Base-by-base conservation (phyloP, 2,113 vertebrate species). In the Ptychochromis oligacanthus region DNA sequence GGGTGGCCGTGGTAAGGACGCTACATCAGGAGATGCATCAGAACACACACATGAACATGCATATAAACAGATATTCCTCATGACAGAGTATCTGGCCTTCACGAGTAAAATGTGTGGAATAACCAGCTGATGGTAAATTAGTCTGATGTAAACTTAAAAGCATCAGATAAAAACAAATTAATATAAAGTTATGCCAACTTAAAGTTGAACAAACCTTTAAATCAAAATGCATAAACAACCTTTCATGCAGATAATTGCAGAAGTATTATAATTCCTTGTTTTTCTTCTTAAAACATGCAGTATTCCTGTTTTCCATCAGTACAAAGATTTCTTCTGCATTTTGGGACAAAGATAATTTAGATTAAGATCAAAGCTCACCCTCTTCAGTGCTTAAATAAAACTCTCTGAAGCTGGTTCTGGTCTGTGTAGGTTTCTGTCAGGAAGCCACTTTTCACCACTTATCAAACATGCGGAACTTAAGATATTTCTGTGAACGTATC, bases 1-100 rank as follows among this genome's bases (percentile, higher is more conserved):
- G 98, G 98, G 96, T 99, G 88, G 95, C 98, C 7, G 97, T 99
- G 97, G 98, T 99, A 36, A 85, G 87, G 92, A 96, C 6, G 8
- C 17, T 17, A 20, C 3, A 4, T 34, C 11, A 7, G 38, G 5
- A 43, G 14, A n/a, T 6, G 7, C 40, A 54, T 34, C 11, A n/a
- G 40, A 10, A 40, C 14, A 12, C 46, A 36, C 76, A 78, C 20
- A 11, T 61, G 57, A 61, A 54, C 3, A 1, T 61, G 56, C 75
- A 77, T 26, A 15, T 31, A 17, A 8, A 17, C 14, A 70, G 2
- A 46, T 43, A 1, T 10, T 31, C 43, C 24, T 72, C 15, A 13
- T 26, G 26, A 52, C 10, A 17, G 31, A 72, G 11, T 52, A 72
- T 31, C 49, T 28, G 0, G 31, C 17, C 43, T 72, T 72, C 13